phyloP scores from a whole-genome alignment of 2,888 invertebrate species.

The Aleiodes alternator region DNA sequence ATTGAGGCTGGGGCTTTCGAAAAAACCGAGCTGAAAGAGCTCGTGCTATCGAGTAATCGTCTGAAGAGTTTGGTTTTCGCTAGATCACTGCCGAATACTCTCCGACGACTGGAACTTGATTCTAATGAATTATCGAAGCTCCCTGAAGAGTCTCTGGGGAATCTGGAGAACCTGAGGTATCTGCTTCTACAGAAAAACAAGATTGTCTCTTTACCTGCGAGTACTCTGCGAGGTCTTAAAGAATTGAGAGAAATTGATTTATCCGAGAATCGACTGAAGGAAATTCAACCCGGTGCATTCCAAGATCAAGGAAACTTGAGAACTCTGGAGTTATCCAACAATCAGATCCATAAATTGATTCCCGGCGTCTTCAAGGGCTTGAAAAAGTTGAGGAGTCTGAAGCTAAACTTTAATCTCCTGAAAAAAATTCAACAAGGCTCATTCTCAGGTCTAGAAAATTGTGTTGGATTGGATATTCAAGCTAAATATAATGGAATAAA shows the following conservation, averaged over 20 bases:
- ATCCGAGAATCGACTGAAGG: slow-evolving; percentile 46
- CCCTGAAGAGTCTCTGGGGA: slow-evolving; percentile 51
- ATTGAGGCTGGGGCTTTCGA: slow-evolving; percentile 71
- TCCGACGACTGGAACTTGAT: slow-evolving; percentile 54
- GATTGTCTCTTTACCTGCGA: slow-evolving; percentile 20
- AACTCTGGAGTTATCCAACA: slow-evolving; percentile 55
- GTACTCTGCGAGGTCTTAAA: slow-evolving; percentile 46
- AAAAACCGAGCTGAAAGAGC: slow-evolving; percentile 63
- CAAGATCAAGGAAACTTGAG: slow-evolving; percentile 52
- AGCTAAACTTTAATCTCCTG: slow-evolving; percentile 73
- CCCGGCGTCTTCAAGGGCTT: slow-evolving; percentile 72
- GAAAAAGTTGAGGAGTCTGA: slow-evolving; percentile 69
- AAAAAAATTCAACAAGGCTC: slow-evolving; percentile 68
- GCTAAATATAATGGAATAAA: slow-evolving; percentile 73
- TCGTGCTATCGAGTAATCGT: slow-evolving; percentile 56
- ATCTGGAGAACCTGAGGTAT: slow-evolving; percentile 48
- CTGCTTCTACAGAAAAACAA: slow-evolving; percentile 36
- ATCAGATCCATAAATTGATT: slow-evolving; percentile 60
- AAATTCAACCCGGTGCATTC: slow-evolving; percentile 48
- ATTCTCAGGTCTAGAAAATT: slow-evolving; percentile 69
- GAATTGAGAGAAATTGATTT: slow-evolving; percentile 51
- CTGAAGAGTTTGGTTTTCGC: slow-evolving; percentile 57
- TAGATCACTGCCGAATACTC: slow-evolving; percentile 56
- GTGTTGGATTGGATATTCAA: slow-evolving; percentile 69
- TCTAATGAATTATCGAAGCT: slow-evolving; percentile 57